phyloP scores from a whole-genome alignment of 2,113 vertebrate species.

The Paratilapia polleni region DNA sequence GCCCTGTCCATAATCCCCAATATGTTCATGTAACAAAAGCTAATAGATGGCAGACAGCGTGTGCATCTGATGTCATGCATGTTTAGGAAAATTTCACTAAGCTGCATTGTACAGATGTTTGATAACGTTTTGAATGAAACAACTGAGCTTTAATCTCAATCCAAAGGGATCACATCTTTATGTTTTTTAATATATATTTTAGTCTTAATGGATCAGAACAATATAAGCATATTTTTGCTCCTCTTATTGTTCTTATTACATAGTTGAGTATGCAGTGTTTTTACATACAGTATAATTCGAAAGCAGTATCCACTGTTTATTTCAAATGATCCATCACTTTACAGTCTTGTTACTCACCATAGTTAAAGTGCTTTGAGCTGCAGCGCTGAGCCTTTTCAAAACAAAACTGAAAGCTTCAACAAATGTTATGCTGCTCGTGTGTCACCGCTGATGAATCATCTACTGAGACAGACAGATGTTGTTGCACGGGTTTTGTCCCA shows the following conservation, averaged over 20 bases:
- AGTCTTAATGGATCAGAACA: background rate
- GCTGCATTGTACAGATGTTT: background rate
- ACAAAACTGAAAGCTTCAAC: slow-evolving; percentile 54
- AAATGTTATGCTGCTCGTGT: slow-evolving; percentile 58
- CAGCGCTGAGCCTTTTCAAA: slow-evolving; percentile 40
- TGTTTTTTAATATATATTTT: background rate
- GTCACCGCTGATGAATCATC: slow-evolving; percentile 75
- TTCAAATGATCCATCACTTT: slow-evolving; percentile 17
- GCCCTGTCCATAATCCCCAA: background rate
- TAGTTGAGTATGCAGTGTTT: background rate
- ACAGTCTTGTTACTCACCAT: slow-evolving; percentile 14
- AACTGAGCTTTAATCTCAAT: slow-evolving; percentile 1
- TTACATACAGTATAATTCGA: background rate
- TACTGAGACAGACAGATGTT: slow-evolving; percentile 77
- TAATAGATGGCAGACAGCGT: slow-evolving; percentile 34
- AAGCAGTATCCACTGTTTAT: background rate
- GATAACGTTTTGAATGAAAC: background rate
- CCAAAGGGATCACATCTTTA: background rate
- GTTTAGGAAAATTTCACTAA: slow-evolving; percentile 3
- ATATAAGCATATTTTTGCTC: background rate
- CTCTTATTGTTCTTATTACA: background rate
- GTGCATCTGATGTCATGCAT: slow-evolving; percentile 27
- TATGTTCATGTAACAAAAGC: slow-evolving; percentile 31
- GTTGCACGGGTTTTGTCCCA: slow-evolving; percentile 63
- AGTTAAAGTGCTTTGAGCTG: slow-evolving; percentile 33